Percentiles rank a stretch among this genome's conserved stretches.
Evolutionary conservation across 2,888 invertebrate species (phyloP).

Genomic region (Scaeva pyrastri): DNA sequence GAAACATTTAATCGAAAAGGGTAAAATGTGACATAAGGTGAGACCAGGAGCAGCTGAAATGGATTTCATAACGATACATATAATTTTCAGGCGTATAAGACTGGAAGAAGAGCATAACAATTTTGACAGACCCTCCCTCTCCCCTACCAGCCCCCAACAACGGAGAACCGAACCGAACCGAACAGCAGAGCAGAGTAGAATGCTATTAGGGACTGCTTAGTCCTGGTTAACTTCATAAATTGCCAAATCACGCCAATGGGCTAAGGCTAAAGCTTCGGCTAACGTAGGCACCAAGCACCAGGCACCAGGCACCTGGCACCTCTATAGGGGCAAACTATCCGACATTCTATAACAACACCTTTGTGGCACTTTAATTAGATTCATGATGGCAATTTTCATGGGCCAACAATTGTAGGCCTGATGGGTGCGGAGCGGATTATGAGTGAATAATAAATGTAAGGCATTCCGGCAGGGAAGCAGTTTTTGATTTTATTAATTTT

Average conservation of each 20-base stretch:
- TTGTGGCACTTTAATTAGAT: constrained; percentile 63
- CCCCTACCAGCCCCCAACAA: no score
- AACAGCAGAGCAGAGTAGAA: no score
- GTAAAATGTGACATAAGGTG: constrained; percentile 23
- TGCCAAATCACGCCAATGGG: constrained; percentile 39
- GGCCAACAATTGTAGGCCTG: background rate
- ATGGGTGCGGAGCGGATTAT: constrained; percentile 16
- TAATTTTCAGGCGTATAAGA: background rate
- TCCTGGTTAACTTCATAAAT: constrained; percentile 54
- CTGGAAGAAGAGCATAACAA: background rate
- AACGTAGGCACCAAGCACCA: no score
- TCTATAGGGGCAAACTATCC: constrained; percentile 24
- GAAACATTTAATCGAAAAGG: constrained; percentile 14
- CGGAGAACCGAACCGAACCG: no score
- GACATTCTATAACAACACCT: constrained; percentile 42
- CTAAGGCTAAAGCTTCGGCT: no score
- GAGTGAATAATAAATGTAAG: constrained; percentile 9
- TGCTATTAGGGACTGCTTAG: constrained; percentile 18
- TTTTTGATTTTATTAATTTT: constrained; percentile 25
- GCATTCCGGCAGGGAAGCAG: background rate
- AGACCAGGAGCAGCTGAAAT: constrained; percentile 13
- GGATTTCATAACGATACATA: constrained; percentile 1
- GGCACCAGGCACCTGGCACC: background rate
- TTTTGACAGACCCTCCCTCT: background rate
- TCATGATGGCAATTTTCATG: constrained; percentile 31